A percentile compares a stretch with the other conserved stretches of the same genome.
phyloP scores from a whole-genome alignment of 2,113 vertebrate genomes.

The Poeciliopsis prolifica region DNA sequence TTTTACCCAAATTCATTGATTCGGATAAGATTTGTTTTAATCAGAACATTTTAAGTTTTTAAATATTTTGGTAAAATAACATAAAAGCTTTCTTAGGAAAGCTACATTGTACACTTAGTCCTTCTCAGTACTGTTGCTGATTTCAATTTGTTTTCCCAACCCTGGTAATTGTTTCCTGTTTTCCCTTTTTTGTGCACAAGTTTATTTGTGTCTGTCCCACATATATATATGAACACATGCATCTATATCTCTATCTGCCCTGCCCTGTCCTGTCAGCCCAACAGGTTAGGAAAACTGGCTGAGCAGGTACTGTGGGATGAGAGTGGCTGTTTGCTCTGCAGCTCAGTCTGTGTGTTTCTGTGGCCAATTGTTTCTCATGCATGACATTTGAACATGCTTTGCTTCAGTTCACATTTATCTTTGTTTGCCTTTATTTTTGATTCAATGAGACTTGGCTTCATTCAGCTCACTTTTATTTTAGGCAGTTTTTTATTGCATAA shows the following conservation, averaged over 20 bases:
- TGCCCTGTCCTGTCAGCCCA: constrained; percentile 91
- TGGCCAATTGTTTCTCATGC: constrained; percentile 35
- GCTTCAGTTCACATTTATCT: constrained; percentile 15
- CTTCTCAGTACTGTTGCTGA: constrained; percentile 15
- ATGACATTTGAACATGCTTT: constrained; percentile 46
- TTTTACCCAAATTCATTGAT: no score
- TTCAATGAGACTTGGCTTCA: constrained; percentile 31
- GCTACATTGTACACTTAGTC: neutral
- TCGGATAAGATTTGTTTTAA: no score
- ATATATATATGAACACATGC: constrained; percentile 35
- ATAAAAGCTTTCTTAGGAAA: neutral
- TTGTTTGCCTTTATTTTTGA: constrained; percentile 9
- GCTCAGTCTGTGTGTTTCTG: constrained; percentile 26
- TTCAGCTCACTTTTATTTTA: neutral
- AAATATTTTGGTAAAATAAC: neutral
- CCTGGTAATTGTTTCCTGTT: neutral
- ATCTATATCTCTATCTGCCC: constrained; percentile 79
- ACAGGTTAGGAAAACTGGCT: constrained; percentile 97
- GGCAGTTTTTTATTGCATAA: constrained; percentile 4
- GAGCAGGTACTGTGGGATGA: constrained; percentile 89
- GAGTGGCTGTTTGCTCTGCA: constrained; percentile 48
- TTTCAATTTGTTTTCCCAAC: constrained; percentile 14
- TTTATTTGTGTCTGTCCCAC: constrained; percentile 45
- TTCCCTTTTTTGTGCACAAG: constrained; percentile 3
- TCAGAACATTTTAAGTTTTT: neutral